Conservation (phyloP, 2,888 invertebrate genomes). For the Nasonovia ribisnigri region DNA sequence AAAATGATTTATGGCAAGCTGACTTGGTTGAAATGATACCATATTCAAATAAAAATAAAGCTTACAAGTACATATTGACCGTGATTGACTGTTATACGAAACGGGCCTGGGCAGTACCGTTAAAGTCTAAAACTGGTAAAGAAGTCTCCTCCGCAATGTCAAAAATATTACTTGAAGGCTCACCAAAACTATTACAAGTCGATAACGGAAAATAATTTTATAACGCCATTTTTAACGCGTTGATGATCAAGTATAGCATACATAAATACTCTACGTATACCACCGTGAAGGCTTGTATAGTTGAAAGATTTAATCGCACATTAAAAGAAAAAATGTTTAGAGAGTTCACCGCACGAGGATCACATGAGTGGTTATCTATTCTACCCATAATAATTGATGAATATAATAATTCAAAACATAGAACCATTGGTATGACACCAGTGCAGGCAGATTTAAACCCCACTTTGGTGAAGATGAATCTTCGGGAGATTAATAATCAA, state of each 20-base stretch:
- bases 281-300: conserved; percentile 35
- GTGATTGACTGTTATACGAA: conserved; percentile 46
- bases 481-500: too few species aligned
- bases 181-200: conserved; percentile 64
- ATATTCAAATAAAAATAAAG: conserved; percentile 69
- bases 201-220: too few species aligned
- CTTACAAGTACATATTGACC: conserved; percentile 23
- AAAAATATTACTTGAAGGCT: not conserved
- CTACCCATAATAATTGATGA: conserved; percentile 66
- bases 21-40: too few species aligned
- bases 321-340: too few species aligned
- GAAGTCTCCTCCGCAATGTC: conserved; percentile 19
- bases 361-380: conserved; percentile 68
- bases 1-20: too few species aligned
- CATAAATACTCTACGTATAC: conserved; percentile 58
- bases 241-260: conserved; percentile 52
- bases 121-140: conserved; percentile 26
- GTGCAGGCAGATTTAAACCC: too few species aligned
- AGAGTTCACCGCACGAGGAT: conserved; percentile 61
- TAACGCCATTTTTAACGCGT: too few species aligned
- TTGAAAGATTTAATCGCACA: too few species aligned
- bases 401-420: conserved; percentile 37
- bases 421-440: conserved; percentile 68
- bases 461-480: too few species aligned
- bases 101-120: too few species aligned